phyloP scores from a whole-genome alignment of 2,113 vertebrate species.

The Lepus timidus region DNA sequence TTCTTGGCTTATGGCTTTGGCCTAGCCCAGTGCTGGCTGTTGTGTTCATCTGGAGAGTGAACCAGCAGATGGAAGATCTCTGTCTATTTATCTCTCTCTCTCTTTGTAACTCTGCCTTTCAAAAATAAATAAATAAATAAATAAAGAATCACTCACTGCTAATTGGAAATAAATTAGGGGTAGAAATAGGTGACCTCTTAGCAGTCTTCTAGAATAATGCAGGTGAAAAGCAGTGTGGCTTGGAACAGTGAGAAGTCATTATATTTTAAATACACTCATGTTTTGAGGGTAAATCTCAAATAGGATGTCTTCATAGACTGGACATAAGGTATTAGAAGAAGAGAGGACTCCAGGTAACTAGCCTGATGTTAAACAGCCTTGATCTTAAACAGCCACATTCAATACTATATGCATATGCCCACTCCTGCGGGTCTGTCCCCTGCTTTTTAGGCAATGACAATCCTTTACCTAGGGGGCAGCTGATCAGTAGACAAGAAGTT shows the following conservation, averaged over 20 bases:
- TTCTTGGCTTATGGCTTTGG: no score
- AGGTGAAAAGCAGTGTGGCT: not conserved
- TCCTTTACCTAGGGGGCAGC: not conserved
- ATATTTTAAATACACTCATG: not conserved
- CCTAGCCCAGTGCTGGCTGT: no score
- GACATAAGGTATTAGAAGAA: not conserved
- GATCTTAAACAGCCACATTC: not conserved
- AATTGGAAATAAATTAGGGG: not conserved
- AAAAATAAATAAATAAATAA: not conserved
- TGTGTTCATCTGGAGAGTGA: no score
- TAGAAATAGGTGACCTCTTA: not conserved
- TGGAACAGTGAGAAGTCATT: not conserved
- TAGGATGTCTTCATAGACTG: slow-evolving; percentile 6
- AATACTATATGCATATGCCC: not conserved
- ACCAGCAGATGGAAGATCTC: no score
- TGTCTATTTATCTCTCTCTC: no score
- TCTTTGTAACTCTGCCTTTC: not conserved
- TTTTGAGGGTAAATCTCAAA: not conserved
- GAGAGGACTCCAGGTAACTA: not conserved
- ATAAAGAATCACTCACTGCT: not conserved
- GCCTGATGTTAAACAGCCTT: not conserved
- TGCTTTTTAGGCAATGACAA: not conserved
- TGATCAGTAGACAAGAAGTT: not conserved
- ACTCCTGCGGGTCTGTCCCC: not conserved
- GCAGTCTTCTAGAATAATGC: not conserved